Percentiles rank a stretch among this genome's conserved stretches.
These are phyloP conservation scores for Tetropium fuscum DNA, from an alignment of 2,888 invertebrate species.

Conservation along the genomic window DNA sequence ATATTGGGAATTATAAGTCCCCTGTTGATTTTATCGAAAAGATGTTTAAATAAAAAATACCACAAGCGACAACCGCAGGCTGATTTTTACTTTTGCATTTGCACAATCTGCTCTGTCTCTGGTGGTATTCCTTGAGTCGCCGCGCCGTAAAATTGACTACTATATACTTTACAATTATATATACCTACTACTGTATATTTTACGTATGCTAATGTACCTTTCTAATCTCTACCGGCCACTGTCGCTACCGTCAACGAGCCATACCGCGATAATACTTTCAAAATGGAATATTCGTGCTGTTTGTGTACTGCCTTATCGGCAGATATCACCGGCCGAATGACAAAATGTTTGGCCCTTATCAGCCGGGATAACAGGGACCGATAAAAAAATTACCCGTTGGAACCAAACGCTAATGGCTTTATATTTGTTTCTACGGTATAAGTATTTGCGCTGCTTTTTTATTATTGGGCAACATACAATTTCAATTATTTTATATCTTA, in stretches of 20 bases:
- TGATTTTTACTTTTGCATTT: no score
- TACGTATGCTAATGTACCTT: no score
- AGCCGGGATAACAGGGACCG: slow-evolving; percentile 31
- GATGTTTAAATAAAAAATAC: no score
- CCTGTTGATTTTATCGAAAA: no score
- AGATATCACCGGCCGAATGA: slow-evolving; percentile 60
- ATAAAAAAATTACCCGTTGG: slow-evolving; percentile 33
- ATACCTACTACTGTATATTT: no score
- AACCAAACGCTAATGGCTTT: slow-evolving; percentile 39
- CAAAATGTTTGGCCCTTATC: slow-evolving; percentile 54
- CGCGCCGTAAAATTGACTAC: no score
- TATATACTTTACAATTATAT: no score
- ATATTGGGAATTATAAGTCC: no score
- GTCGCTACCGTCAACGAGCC: slow-evolving; percentile 60
- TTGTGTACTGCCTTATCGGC: slow-evolving; percentile 61
- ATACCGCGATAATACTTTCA: slow-evolving; percentile 64
- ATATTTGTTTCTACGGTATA: slow-evolving; percentile 34
- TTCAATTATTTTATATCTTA: slow-evolving; percentile 21
- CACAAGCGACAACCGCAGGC: no score
- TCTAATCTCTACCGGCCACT: neutral
- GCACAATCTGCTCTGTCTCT: no score
- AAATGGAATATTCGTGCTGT: slow-evolving; percentile 67
- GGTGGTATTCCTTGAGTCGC: no score
- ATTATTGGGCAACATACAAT: slow-evolving; percentile 6
- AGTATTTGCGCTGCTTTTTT: slow-evolving; percentile 21